Percentiles rank a stretch among this genome's conserved stretches.
Conservation (phyloP, 53 echinoderm and acorn worm genomes). For the Luidia sarsii region DNA sequence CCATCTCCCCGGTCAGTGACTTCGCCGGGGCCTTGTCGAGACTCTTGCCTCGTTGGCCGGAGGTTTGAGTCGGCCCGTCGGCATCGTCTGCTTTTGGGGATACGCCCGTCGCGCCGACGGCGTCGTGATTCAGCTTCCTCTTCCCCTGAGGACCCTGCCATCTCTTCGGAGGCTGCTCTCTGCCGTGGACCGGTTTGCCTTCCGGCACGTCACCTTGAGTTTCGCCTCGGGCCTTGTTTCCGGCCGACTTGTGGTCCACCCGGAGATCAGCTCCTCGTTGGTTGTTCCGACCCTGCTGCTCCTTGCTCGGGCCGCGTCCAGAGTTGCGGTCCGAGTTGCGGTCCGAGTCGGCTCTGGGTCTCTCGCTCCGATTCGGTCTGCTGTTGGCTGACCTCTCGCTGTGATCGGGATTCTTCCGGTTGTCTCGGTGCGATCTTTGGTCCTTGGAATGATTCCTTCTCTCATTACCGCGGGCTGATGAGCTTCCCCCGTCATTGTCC, state of each 20-base stretch:
- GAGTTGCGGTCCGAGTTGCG: neutral
- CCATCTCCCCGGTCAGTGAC: neutral
- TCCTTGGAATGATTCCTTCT: neutral
- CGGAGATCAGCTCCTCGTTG: too few species aligned
- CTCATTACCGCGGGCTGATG: conserved; percentile 15
- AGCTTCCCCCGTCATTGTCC: neutral
- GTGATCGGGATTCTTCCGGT: conserved; percentile 2
- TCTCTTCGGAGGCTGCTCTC: conserved; percentile 25
- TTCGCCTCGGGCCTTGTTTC: too few species aligned
- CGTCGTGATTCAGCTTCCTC: conserved; percentile 11
- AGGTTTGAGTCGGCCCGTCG: too few species aligned
- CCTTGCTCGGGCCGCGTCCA: neutral
- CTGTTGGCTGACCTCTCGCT: neutral
- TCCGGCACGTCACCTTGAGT: neutral
- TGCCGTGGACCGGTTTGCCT: neutral
- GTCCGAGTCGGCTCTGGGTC: neutral
- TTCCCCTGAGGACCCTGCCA: conserved; percentile 44
- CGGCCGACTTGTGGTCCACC: neutral
- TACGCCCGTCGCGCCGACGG: too few species aligned
- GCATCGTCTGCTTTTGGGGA: too few species aligned
- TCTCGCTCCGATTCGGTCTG: neutral
- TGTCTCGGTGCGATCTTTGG: conserved; percentile 10
- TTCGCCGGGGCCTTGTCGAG: neutral
- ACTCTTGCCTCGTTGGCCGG: neutral
- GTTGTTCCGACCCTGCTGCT: too few species aligned